Conservation (phyloP, 2,113 vertebrate species). For the Sphaerodactylus townsendi region DNA sequence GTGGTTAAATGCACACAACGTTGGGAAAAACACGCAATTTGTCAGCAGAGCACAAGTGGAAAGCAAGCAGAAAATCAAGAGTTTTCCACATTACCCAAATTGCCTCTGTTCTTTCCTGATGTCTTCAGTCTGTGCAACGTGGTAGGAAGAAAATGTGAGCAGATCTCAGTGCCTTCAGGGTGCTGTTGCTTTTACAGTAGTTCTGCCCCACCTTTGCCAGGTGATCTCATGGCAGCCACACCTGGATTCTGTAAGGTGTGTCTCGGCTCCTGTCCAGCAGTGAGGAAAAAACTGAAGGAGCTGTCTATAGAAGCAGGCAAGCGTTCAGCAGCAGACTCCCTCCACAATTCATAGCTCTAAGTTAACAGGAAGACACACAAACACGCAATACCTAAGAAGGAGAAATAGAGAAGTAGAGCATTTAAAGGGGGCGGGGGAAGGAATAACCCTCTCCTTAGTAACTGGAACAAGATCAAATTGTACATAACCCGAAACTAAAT, state of each 20-base stretch:
- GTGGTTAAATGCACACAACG: not conserved
- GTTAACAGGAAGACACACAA: not conserved
- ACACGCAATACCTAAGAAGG: not conserved
- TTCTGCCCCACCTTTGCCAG: not conserved
- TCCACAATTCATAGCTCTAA: not conserved
- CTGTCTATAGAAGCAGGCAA: not conserved
- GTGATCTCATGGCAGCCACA: conserved; percentile 35
- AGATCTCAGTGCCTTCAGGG: conserved; percentile 9
- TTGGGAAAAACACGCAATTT: not conserved
- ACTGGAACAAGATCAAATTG: not conserved
- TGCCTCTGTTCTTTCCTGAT: not conserved
- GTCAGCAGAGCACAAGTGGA: not conserved
- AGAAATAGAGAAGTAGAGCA: not conserved
- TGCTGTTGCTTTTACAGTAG: not conserved
- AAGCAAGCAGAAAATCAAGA: not conserved
- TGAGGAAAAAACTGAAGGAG: not conserved
- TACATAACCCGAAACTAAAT: not conserved
- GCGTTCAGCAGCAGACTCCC: not conserved
- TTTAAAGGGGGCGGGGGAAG: not conserved
- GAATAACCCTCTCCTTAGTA: not conserved
- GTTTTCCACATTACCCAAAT: not conserved
- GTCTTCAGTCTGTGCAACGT: not conserved
- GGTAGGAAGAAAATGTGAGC: conserved; percentile 4
- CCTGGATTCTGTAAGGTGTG: conserved; percentile 22
- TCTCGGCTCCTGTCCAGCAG: conserved; percentile 17